Conservation (phyloP, 2,888 invertebrate species). For the Parnassius mnemosyne region DNA sequence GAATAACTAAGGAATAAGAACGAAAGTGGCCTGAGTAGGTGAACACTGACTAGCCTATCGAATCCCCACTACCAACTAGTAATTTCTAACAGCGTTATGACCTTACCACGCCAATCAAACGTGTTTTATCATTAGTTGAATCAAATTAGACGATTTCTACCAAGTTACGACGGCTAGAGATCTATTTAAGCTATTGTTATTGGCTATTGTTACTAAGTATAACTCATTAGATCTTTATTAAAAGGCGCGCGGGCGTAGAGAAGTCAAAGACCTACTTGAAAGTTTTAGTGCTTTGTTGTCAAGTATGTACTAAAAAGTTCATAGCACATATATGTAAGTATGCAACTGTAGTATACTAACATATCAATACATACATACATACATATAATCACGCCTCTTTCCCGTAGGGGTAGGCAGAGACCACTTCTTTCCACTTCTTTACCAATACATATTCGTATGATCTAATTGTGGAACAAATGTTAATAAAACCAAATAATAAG, state of each 20-base stretch:
- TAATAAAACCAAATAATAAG: too few relatives aligned
- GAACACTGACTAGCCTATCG: conserved; percentile 5
- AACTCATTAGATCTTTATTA: conserved; percentile 16
- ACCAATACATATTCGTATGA: too few relatives aligned
- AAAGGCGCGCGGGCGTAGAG: background rate
- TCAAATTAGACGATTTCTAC: conserved; percentile 30
- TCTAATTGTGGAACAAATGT: too few relatives aligned
- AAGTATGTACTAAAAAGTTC: background rate
- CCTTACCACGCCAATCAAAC: conserved; percentile 41
- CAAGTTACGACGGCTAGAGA: conserved; percentile 26
- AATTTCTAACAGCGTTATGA: conserved; percentile 33
- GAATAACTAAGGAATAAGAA: conserved; percentile 5
- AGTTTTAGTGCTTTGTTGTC: background rate
- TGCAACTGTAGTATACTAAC: too few relatives aligned
- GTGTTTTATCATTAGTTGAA: conserved; percentile 31
- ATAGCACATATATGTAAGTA: too few relatives aligned
- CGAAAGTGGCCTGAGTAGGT: conserved; percentile 7
- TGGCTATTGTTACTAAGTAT: conserved; percentile 17
- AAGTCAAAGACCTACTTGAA: conserved; percentile 13
- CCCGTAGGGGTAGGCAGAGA: too few relatives aligned
- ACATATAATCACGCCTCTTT: too few relatives aligned
- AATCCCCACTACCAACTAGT: conserved; percentile 29
- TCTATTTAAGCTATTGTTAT: conserved; percentile 24
- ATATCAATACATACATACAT: too few relatives aligned
- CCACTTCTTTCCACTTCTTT: too few relatives aligned